A percentile compares a stretch with the other conserved stretches of the same genome.
These are phyloP conservation scores for Trachelus tabidus DNA, from an alignment of 2,888 invertebrate species.

Conservation along the genomic window DNA sequence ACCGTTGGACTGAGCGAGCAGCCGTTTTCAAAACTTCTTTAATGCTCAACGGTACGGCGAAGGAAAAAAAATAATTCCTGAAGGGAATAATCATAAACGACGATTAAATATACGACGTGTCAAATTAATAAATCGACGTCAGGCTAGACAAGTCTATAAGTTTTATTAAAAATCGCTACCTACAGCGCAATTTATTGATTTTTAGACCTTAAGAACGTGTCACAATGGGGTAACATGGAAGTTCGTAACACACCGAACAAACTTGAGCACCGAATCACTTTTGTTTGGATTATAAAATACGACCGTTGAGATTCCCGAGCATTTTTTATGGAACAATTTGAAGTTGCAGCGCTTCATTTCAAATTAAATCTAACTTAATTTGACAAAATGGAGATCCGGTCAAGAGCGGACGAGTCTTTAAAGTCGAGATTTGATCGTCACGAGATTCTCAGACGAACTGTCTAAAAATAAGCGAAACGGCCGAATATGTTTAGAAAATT, in stretches of 20 bases:
- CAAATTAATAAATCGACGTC: neutral
- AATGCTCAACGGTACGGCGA: neutral
- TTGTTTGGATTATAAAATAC: neutral
- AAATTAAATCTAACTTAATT: neutral
- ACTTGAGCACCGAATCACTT: neutral
- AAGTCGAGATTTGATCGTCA: neutral
- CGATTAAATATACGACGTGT: neutral
- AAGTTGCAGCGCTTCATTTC: neutral
- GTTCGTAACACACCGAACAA: neutral
- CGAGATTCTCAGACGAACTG: neutral
- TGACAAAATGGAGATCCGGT: neutral
- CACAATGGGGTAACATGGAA: neutral
- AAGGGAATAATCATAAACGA: neutral
- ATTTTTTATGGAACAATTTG: neutral
- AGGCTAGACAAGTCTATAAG: neutral
- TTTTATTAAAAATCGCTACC: neutral
- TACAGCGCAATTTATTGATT: neutral
- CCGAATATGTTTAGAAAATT: neutral
- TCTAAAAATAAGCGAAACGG: neutral
- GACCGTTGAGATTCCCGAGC: neutral
- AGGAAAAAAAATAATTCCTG: neutral
- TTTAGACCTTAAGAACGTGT: neutral
- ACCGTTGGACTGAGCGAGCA: neutral
- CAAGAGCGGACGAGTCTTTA: neutral
- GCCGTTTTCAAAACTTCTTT: neutral